Percentiles rank a stretch among this genome's conserved stretches.
These are phyloP conservation scores for Rhynchotus rufescens DNA, from an alignment of 2,797 vertebrate species.

Conservation along the genomic window DNA sequence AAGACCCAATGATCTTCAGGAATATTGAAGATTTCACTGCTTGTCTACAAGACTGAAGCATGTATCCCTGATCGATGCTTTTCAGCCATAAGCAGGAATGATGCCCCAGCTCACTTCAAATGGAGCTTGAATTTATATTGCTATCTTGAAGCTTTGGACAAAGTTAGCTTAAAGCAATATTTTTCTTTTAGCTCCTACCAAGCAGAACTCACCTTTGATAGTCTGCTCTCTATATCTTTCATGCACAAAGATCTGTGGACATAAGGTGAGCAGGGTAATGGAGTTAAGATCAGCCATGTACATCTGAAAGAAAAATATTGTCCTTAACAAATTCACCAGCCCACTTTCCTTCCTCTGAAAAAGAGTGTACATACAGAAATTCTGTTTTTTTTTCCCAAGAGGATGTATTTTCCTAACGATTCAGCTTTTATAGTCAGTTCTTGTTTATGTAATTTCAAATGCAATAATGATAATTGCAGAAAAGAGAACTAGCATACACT, in stretches of 20 bases:
- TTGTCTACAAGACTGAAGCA: not conserved
- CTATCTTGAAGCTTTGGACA: not conserved
- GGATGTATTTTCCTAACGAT: not conserved
- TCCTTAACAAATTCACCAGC: not conserved
- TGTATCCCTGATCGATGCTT: not conserved
- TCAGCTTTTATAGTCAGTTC: not conserved
- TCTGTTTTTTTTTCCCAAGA: not conserved
- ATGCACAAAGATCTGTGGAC: constrained; percentile 14
- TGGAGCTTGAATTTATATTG: not conserved
- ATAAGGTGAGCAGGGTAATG: constrained; percentile 26
- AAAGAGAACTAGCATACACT: constrained; percentile 3
- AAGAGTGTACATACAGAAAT: not conserved
- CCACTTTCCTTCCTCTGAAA: not conserved
- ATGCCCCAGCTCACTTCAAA: constrained; percentile 15
- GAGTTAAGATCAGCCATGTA: constrained; percentile 35
- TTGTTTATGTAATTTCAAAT: constrained; percentile 32
- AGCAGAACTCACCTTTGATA: constrained; percentile 40
- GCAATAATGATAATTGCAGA: constrained; percentile 3
- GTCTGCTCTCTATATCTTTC: constrained; percentile 10
- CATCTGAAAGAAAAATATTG: constrained; percentile 43
- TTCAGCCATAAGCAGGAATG: not conserved
- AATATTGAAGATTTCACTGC: not conserved
- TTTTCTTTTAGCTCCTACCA: constrained; percentile 2
- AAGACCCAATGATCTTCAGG: not conserved
- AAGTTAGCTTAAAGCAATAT: constrained; percentile 11